These are phyloP conservation scores for Euzophera pinguis DNA, from an alignment of 2,888 invertebrate genomes.

Conservation along the genomic window DNA sequence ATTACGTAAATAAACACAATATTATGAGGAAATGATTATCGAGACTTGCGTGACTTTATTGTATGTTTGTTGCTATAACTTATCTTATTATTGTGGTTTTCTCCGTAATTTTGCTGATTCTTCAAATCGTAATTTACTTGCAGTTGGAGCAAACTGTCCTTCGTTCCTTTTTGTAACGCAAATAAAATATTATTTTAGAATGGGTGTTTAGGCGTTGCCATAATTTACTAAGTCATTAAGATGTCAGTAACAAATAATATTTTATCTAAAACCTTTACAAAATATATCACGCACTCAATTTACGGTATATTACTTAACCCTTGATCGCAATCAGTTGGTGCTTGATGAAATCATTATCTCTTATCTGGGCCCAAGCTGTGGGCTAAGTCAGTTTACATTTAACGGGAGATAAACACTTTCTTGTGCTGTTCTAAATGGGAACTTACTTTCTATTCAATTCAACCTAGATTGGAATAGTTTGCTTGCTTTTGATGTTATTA, in stretches of 20 bases:
- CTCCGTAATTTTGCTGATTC: neutral
- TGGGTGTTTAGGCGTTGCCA: constrained; percentile 1
- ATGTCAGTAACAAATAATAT: neutral
- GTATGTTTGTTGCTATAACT: constrained; percentile 15
- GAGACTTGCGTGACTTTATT: constrained; percentile 23
- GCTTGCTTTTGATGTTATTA: neutral
- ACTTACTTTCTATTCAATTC: constrained; percentile 30
- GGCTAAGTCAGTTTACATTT: constrained; percentile 25
- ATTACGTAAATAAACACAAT: constrained; percentile 24
- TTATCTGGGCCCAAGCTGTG: constrained; percentile 14
- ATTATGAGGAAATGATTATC: constrained; percentile 26
- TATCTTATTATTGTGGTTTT: constrained; percentile 5
- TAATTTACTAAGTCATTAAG: constrained; percentile 5
- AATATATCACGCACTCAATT: constrained; percentile 4
- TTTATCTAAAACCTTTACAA: constrained; percentile 2
- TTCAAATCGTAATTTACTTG: neutral
- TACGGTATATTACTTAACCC: constrained; percentile 13
- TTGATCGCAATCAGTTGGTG: constrained; percentile 16
- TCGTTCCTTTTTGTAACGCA: no score
- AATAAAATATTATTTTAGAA: neutral
- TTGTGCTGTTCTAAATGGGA: constrained; percentile 29
- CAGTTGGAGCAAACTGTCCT: no score
- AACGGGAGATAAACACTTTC: constrained; percentile 28
- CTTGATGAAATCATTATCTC: constrained; percentile 21
- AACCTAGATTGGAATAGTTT: neutral